A percentile compares a stretch with the other conserved stretches of the same genome.
Conservation (phyloP, 2,113 vertebrate genomes). For the Dendrocopos noguchii region DNA sequence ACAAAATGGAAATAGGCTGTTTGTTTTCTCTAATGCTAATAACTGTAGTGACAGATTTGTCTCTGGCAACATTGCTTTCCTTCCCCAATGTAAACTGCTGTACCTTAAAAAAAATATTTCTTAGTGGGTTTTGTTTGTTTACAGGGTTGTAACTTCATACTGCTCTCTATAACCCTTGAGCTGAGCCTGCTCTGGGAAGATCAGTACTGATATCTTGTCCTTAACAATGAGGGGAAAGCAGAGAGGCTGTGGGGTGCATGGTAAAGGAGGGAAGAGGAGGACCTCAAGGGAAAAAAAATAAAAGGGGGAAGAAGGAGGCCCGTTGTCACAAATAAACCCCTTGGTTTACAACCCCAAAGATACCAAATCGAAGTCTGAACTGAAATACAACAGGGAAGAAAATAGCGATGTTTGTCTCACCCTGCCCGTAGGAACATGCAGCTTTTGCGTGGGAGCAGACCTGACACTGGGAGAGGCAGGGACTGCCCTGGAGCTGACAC, state of each 20-base stretch:
- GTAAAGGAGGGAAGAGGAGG: background rate
- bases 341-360: background rate
- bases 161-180: background rate
- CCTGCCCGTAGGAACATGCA: background rate
- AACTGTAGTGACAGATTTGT: background rate
- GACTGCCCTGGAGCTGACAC: background rate
- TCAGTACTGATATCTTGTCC: accelerated
- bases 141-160: background rate
- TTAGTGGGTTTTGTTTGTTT: background rate
- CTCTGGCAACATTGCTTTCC: background rate
- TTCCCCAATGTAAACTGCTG: background rate
- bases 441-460: background rate
- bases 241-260: background rate
- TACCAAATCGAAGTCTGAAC: background rate
- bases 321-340: background rate
- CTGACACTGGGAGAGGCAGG: background rate
- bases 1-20: background rate
- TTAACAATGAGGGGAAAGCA: background rate
- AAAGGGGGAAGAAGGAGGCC: background rate
- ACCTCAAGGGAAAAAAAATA: accelerated
- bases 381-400: background rate
- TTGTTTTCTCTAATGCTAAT: background rate
- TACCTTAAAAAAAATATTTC: background rate
- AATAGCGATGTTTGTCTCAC: background rate
- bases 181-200: background rate